These are phyloP conservation scores for Atethmia centrago DNA, from an alignment of 2,888 invertebrate species.

Conservation along the genomic window DNA sequence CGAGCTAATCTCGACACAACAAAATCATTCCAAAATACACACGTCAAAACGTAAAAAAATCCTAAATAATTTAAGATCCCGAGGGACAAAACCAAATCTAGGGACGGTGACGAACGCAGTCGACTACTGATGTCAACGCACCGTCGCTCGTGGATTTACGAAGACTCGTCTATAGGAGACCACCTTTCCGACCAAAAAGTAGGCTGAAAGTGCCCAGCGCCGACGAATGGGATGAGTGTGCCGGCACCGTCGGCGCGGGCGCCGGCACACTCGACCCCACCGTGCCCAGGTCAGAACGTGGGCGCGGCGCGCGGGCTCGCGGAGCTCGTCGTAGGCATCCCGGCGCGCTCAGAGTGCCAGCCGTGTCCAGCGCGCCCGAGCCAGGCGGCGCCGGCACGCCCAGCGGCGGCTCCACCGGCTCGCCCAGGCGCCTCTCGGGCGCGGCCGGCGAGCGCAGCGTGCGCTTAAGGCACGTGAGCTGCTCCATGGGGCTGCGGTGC, in stretches of 20 bases:
- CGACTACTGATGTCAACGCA: conserved; percentile 7
- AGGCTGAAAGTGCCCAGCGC: conserved; percentile 94
- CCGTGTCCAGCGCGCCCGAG: conserved; percentile 88
- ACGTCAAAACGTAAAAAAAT: conserved; percentile 82
- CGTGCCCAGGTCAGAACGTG: conserved; percentile 77
- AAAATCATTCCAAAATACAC: conserved; percentile 78
- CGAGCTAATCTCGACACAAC: conserved; percentile 73
- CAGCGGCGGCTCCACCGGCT: conserved; percentile 79
- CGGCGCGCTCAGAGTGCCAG: conserved; percentile 77
- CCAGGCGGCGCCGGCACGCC: conserved; percentile 92
- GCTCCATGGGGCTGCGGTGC: conserved; percentile 94
- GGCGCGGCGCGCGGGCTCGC: conserved; percentile 85
- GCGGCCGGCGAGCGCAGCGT: conserved; percentile 85
- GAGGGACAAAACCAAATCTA: conserved; percentile 62
- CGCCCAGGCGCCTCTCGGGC: conserved; percentile 84
- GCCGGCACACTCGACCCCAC: conserved; percentile 90
- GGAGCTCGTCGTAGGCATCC: conserved; percentile 83
- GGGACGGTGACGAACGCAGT: conserved; percentile 30
- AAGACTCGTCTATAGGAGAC: conserved; percentile 89
- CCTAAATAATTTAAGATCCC: conserved; percentile 65
- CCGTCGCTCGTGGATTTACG: conserved; percentile 16
- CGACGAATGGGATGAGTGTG: conserved; percentile 72
- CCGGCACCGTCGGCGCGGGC: conserved; percentile 78
- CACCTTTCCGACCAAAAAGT: conserved; percentile 96
- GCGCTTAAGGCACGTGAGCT: conserved; percentile 93